Evolutionary conservation across 2,888 invertebrate genomes (phyloP), one percentile per base, ranked within the genome.

Genomic region (Sipunculus nudus): DNA sequence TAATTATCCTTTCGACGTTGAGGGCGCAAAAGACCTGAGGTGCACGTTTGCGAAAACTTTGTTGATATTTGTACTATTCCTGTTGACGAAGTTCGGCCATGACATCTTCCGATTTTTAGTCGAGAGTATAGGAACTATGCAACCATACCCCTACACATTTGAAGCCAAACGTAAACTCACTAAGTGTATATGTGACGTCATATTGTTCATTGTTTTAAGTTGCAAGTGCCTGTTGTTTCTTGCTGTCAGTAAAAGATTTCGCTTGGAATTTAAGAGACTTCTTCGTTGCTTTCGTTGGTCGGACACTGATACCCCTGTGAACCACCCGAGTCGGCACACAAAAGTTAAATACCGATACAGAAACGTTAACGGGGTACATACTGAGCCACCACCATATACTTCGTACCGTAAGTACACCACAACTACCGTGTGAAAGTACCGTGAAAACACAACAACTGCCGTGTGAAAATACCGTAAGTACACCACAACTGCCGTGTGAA

Each of bases 181-280:
- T 13, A 38, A 38, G n/a, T 16, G 13, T 38, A 16, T n/a, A 38
- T 13, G 38, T 13, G 38, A 38, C n/a, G 38, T 38, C 13, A 13
- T n/a, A 21, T 52, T 65, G 16, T 75, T 70, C 52, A 26, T 68
- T 26, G 72, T 71, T 61, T 59, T 70, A 53, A 70, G 73, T 58
- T 61, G 65, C 38, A 78, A 77, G 61, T 68, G 75, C 48, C 68
- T 70, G 57, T 61, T 75, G n/a, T 76, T 49, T 40, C 25, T 59
- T 13, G 38, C 21, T 32, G 29, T 47, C 26, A 25, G 23, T 21
- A 53, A 29, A 29, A 38, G 53, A 19, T 59, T 53, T 31, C 19
- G 59, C 8, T 10, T 32, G 32, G 59, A 59, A 26, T 16, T 59
- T 21, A 38, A 35, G 32, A 10, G 26, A 1, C 16, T 57, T n/a